Conservation (phyloP, 1,140 invertebrate species). For the Choristoneura fumiferana region DNA sequence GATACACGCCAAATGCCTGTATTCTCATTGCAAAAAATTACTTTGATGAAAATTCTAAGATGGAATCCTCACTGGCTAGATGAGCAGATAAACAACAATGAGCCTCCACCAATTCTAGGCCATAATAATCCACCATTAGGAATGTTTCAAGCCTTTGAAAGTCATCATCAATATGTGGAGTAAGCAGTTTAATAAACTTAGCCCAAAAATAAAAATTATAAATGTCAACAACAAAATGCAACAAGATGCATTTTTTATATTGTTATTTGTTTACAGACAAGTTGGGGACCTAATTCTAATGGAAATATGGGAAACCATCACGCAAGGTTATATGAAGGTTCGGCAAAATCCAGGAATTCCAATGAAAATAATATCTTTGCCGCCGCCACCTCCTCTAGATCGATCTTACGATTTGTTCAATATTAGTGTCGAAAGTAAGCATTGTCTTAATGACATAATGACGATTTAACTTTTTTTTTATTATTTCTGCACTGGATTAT, state of each 20-base stretch:
- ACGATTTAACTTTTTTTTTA: no score
- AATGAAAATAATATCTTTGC: conserved; percentile 53
- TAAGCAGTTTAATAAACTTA: conserved; percentile 35
- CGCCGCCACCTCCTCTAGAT: conserved; percentile 44
- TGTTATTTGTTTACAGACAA: conserved; percentile 34
- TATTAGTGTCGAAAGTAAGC: conserved; percentile 58
- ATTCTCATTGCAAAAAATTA: conserved; percentile 58
- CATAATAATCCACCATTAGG: conserved; percentile 50
- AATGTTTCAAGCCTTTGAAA: conserved; percentile 51
- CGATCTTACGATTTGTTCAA: conserved; percentile 47
- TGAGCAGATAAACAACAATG: conserved; percentile 50
- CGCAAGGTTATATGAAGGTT: conserved; percentile 49
- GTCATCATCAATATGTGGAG: conserved; percentile 60
- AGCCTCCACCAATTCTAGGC: conserved; percentile 61
- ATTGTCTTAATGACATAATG: conserved; percentile 5
- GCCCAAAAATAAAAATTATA: no score
- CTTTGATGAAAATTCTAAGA: conserved; percentile 58
- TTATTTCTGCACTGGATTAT: no score
- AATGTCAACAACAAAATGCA: no score
- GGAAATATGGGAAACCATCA: conserved; percentile 70
- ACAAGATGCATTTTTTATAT: no score
- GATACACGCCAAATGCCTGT: conserved; percentile 40
- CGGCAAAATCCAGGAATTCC: conserved; percentile 33
- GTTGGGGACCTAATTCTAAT: conserved; percentile 64
- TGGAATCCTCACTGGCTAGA: conserved; percentile 68